phyloP scores from a whole-genome alignment of 2,888 invertebrate genomes.

The Uropetala carovei region DNA sequence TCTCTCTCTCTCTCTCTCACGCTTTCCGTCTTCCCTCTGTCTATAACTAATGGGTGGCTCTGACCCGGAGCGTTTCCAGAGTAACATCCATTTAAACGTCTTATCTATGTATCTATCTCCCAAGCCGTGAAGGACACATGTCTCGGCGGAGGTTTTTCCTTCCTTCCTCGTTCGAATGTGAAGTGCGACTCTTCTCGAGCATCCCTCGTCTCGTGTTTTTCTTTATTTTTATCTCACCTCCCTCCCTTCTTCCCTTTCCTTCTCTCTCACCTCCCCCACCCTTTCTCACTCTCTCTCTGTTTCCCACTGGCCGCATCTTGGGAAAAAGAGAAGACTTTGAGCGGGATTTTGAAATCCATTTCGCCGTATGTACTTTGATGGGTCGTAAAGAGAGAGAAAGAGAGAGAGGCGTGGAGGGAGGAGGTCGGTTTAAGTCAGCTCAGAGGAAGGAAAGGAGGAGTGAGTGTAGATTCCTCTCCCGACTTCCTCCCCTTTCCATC shows the following conservation, averaged over 20 bases:
- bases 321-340: too few relatives aligned
- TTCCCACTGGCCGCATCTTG: neutral
- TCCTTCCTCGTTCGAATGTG: neutral
- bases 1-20: neutral
- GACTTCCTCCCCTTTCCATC: too few relatives aligned
- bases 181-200: neutral
- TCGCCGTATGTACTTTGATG: too few relatives aligned
- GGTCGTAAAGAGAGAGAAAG: too few relatives aligned
- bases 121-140: neutral
- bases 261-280: neutral
- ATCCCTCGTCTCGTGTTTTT: neutral
- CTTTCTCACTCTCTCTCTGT: neutral
- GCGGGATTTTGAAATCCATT: too few relatives aligned
- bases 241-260: neutral
- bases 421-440: too few relatives aligned
- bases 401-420: too few relatives aligned
- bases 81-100: neutral
- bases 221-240: constrained; percentile 5
- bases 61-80: neutral
- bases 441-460: too few relatives aligned
- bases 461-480: too few relatives aligned
- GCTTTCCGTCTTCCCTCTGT: neutral
- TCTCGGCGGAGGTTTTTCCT: neutral
- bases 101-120: neutral
- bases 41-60: neutral